A percentile compares a stretch with the other conserved stretches of the same genome.
Evolutionary conservation across 2,797 vertebrate genomes (phyloP).

Genomic region (Chelidonichthys spinosus): DNA sequence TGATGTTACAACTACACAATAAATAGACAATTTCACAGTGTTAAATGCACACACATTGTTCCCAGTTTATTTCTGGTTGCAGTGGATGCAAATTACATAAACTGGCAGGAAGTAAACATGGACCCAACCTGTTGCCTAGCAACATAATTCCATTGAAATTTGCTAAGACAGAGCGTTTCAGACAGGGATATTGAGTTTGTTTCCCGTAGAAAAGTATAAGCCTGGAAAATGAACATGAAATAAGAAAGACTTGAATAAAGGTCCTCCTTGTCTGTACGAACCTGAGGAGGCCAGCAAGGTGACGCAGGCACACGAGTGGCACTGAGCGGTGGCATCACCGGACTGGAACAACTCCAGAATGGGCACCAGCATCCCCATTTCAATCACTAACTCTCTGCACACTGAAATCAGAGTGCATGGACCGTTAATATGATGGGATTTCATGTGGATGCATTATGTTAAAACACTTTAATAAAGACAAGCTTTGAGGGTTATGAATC

Average conservation of each 20-base stretch:
- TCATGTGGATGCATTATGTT: background rate
- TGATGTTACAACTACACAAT: too few species aligned
- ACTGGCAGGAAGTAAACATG: too few species aligned
- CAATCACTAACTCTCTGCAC: constrained; percentile 82
- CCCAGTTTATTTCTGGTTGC: too few species aligned
- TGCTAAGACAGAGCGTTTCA: too few species aligned
- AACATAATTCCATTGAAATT: too few species aligned
- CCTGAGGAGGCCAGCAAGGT: constrained; percentile 85
- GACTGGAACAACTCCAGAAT: constrained; percentile 86
- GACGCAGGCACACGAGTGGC: constrained; percentile 86
- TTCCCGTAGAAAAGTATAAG: too few species aligned
- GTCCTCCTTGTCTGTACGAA: constrained; percentile 50
- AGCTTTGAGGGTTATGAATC: background rate
- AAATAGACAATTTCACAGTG: too few species aligned
- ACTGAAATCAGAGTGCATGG: constrained; percentile 63
- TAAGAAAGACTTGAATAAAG: background rate
- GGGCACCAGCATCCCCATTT: constrained; percentile 86
- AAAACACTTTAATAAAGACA: background rate
- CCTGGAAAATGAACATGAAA: background rate
- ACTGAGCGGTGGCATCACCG: constrained; percentile 83
- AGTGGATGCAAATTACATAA: too few species aligned
- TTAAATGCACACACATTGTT: too few species aligned
- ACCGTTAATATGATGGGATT: background rate
- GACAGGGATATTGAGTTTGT: too few species aligned
- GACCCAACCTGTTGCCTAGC: too few species aligned